phyloP scores from a whole-genome alignment of 2,113 vertebrate genomes.

The Charina bottae region DNA sequence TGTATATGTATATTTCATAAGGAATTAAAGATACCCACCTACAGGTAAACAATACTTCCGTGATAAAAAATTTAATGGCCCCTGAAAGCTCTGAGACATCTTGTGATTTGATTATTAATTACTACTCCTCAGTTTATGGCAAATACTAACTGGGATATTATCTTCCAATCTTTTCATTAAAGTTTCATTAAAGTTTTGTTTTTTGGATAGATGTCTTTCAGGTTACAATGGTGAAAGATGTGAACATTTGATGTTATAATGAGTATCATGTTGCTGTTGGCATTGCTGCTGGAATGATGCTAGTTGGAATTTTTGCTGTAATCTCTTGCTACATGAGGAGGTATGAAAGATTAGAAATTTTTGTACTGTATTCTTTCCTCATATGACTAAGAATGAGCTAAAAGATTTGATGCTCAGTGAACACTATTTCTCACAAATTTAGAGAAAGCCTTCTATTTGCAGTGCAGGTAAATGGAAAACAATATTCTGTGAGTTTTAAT shows the following conservation, averaged over 20 bases:
- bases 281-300: slow-evolving; percentile 60
- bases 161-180: background rate
- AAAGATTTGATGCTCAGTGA: background rate
- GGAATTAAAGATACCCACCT: background rate
- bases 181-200: background rate
- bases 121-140: background rate
- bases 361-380: no score
- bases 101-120: background rate
- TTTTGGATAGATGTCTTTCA: slow-evolving; percentile 57
- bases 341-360: slow-evolving; percentile 44
- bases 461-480: no score
- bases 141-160: background rate
- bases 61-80: background rate
- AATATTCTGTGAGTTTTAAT: no score
- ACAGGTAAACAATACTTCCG: background rate
- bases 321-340: slow-evolving; percentile 66
- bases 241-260: slow-evolving; percentile 67
- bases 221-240: slow-evolving; percentile 72
- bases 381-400: no score
- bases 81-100: background rate
- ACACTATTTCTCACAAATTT: background rate
- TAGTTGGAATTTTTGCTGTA: slow-evolving; percentile 58
- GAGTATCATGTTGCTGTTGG: slow-evolving; percentile 67
- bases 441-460: no score
- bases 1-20: slow-evolving; percentile 6